Base-by-base conservation (phyloP, 2,113 vertebrate species). In the Thermophis baileyi region DNA sequence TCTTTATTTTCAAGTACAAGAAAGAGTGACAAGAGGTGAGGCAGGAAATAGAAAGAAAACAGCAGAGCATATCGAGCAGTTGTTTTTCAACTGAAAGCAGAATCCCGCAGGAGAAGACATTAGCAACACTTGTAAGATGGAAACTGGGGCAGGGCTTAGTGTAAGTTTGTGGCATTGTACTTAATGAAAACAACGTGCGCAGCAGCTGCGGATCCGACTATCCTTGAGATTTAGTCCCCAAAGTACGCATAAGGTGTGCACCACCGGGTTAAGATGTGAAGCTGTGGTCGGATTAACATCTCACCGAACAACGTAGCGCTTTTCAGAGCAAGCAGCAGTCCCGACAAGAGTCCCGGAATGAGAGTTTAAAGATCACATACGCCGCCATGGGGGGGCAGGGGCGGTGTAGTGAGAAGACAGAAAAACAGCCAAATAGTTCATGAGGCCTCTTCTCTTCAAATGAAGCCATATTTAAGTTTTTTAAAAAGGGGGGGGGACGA, bases 291-390 rank as follows among this genome's bases (percentile, higher is more conserved):
- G 74, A 22, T 40, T 40, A 44, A 81, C 74, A 81, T 44, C 74
- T 44, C 35, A 22, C 35, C 7, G 74, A 81, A 44, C 35, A 44
- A 81, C 86, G 57, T 87, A 44, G 57, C 22, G 87, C 87, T 46
- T 49, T 91, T 86, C 30, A 89, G 44, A 53, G 89, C 8, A 47
- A 46, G 12, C 16, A 92, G 69, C 89, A 89, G 63, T 85, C 90
- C 86, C 88, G 63, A 40, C 6, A 55, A 60, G 88, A 91, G n/a
- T 85, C 24, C 89, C 53, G 10, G 53, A 25, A 69, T 18, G 46
- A 54, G 69, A 69, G 89, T 91, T 92, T 90, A 92, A 92, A 94
- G 86, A 81, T 91, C 91, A 87, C 89, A 85, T 89, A 63, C 90
- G 90, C 89, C 90, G 90, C 94, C 91, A 90, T 92, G 85, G 88